phyloP scores from a whole-genome alignment of 2,888 invertebrate species.

The Clistopyga incitator region DNA sequence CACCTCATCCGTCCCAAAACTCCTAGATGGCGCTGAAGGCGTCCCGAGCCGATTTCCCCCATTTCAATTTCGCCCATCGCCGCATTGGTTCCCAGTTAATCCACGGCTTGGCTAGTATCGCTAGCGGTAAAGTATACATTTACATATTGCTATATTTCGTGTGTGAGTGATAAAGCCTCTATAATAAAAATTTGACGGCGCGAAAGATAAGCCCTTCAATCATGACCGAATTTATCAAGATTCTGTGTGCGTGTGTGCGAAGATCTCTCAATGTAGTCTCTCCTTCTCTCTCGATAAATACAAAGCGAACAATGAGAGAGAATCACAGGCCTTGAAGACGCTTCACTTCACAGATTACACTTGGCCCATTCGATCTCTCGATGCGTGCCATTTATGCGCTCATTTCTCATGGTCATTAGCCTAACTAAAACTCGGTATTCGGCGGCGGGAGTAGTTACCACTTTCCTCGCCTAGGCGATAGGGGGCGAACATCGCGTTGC shows the following conservation, averaged over 20 bases:
- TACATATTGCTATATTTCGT: slow-evolving; percentile 20
- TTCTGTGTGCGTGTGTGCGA: background rate
- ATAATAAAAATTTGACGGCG: background rate
- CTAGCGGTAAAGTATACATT: slow-evolving; percentile 28
- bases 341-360: slow-evolving; percentile 6
- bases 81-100: background rate
- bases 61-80: background rate
- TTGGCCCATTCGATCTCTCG: background rate
- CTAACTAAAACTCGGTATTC: background rate
- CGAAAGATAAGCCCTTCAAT: slow-evolving; percentile 3
- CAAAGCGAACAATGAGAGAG: background rate
- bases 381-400: background rate
- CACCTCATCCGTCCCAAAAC: too few species aligned
- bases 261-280: too few species aligned
- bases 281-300: background rate
- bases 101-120: slow-evolving; percentile 18
- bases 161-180: slow-evolving; percentile 9
- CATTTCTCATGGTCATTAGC: background rate
- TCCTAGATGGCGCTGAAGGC: too few species aligned
- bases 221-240: background rate
- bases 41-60: too few species aligned
- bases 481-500: background rate
- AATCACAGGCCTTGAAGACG: background rate
- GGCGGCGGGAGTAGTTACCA: background rate
- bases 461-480: background rate